These are phyloP conservation scores for Antechinus stuartii DNA, from an alignment of 2,113 vertebrate species.

Conservation along the genomic window DNA sequence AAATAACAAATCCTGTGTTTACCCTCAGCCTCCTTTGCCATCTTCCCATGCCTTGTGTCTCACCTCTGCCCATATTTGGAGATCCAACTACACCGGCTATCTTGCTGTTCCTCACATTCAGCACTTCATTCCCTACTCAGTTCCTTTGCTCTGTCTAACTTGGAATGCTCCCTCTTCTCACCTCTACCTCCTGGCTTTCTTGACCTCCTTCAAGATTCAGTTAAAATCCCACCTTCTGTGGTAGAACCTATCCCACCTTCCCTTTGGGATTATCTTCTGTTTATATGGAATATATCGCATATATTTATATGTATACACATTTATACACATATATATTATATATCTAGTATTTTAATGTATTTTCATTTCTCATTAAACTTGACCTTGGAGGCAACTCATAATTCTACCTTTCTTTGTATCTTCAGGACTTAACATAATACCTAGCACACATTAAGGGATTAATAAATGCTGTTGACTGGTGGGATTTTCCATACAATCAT, in stretches of 20 bases:
- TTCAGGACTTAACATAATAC: neutral
- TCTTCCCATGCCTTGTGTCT: neutral
- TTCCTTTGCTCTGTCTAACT: neutral
- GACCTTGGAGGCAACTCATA: neutral
- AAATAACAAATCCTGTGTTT: neutral
- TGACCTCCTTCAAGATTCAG: too few species aligned
- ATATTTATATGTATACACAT: neutral
- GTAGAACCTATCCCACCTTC: neutral
- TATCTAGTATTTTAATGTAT: neutral
- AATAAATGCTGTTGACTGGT: neutral
- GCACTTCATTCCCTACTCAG: neutral
- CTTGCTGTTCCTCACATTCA: neutral
- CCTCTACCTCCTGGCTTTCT: neutral
- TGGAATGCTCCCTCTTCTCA: neutral
- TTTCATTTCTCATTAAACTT: neutral
- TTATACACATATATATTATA: neutral
- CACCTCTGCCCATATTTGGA: neutral
- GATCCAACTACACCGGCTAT: neutral
- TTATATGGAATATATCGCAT: neutral
- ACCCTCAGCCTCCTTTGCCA: neutral
- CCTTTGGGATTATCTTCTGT: neutral
- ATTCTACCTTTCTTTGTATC: neutral
- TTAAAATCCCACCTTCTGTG: neutral
- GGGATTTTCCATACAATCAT: neutral
- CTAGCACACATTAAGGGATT: neutral